phyloP scores from a whole-genome alignment of 2,113 vertebrate genomes.

The Gallinago undulata region DNA sequence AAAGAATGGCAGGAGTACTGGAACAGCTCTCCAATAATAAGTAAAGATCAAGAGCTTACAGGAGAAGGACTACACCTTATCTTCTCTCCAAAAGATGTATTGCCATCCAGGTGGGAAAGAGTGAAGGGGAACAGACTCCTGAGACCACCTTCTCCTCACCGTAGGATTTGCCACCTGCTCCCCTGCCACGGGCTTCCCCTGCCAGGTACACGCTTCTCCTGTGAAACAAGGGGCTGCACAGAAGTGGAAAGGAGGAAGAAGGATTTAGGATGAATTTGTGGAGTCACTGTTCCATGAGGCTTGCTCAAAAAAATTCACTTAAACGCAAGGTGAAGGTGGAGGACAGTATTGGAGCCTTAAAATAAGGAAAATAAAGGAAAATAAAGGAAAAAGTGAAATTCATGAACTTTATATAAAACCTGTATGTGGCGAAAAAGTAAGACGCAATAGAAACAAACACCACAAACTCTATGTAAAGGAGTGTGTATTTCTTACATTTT shows the following conservation, averaged over 20 bases:
- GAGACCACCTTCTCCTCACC: not conserved
- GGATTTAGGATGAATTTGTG: not conserved
- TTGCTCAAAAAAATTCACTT: not conserved
- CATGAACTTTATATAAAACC: not conserved
- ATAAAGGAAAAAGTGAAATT: not conserved
- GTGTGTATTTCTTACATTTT: not conserved
- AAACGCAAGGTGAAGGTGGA: not conserved
- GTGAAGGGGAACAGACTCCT: not conserved
- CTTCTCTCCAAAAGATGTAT: not conserved
- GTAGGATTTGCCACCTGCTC: not conserved
- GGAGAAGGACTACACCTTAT: not conserved
- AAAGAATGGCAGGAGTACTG: not conserved
- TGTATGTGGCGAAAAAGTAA: not conserved
- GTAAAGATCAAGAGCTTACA: not conserved
- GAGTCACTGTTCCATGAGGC: not conserved
- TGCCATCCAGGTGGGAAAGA: not conserved
- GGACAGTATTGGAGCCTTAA: not conserved
- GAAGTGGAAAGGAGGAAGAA: not conserved
- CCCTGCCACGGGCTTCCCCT: not conserved
- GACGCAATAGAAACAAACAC: not conserved
- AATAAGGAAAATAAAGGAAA: not conserved
- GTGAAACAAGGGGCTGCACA: not conserved
- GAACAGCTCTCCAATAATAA: not conserved
- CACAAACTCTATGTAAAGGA: not conserved
- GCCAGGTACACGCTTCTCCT: not conserved